These are phyloP conservation scores for Athalia cordata DNA, from an alignment of 2,888 invertebrate genomes.

Conservation along the genomic window DNA sequence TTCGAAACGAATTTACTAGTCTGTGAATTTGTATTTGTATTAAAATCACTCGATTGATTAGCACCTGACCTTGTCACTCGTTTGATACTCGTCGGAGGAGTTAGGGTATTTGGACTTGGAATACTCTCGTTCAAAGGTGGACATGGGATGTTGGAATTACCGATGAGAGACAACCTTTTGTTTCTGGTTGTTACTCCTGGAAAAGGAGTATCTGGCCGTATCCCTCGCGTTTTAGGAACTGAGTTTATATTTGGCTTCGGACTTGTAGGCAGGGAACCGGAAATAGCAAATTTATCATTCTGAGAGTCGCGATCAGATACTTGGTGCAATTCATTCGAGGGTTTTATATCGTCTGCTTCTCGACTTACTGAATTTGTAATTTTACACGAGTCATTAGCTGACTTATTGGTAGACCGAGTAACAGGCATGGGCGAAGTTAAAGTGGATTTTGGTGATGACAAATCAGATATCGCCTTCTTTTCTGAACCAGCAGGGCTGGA, in stretches of 20 bases:
- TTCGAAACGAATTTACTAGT: constrained; percentile 11
- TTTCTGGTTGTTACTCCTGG: constrained; percentile 42
- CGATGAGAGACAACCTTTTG: constrained; percentile 21
- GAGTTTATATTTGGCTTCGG: constrained; percentile 8
- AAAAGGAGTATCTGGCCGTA: constrained; percentile 49
- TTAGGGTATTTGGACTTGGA: constrained; percentile 6
- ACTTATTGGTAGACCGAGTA: not conserved
- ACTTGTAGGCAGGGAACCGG: not conserved
- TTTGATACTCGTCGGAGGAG: not conserved
- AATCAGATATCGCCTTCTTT: not conserved
- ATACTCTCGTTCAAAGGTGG: not conserved
- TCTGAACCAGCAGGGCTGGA: not conserved
- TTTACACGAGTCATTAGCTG: not conserved
- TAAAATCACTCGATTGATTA: not conserved
- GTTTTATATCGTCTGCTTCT: not conserved
- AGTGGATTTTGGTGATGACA: not conserved
- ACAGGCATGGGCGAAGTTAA: not conserved
- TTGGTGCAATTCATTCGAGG: not conserved
- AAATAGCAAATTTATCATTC: not conserved
- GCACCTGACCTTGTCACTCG: constrained; percentile 30
- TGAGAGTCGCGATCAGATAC: not conserved
- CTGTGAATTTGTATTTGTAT: not conserved
- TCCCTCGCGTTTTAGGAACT: constrained; percentile 10
- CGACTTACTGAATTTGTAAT: not conserved
- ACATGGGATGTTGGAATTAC: not conserved